These are phyloP conservation scores for Orthosia incerta DNA, from an alignment of 2,888 invertebrate genomes.

Conservation along the genomic window DNA sequence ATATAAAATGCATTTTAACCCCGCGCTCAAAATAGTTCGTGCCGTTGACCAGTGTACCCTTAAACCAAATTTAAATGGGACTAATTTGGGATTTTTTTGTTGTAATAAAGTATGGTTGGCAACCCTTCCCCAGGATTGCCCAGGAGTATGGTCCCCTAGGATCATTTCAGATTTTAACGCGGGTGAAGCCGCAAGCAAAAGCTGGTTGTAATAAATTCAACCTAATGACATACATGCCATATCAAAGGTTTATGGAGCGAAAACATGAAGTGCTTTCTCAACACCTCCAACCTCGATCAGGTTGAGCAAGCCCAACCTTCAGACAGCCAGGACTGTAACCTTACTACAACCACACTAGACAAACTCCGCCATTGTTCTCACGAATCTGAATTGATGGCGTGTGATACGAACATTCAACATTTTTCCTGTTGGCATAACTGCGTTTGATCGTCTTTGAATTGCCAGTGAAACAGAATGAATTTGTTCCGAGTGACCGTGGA, in stretches of 20 bases:
- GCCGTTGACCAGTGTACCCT: too few species aligned
- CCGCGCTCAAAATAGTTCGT: too few species aligned
- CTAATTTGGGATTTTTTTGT: too few species aligned
- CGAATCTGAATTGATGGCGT: constrained; percentile 27
- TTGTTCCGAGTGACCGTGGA: too few species aligned
- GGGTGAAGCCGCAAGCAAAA: too few species aligned
- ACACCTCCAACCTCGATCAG: constrained; percentile 22
- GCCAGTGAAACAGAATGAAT: too few species aligned
- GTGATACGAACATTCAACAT: constrained; percentile 13
- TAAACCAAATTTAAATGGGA: too few species aligned
- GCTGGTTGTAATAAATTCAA: background rate
- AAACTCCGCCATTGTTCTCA: constrained; percentile 43
- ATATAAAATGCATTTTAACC: too few species aligned
- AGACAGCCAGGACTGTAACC: constrained; percentile 27
- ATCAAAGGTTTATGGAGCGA: constrained; percentile 8
- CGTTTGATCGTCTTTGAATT: constrained; percentile 1
- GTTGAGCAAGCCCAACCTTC: constrained; percentile 52
- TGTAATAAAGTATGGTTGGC: too few species aligned
- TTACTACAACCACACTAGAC: constrained; percentile 18
- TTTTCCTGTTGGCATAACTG: constrained; percentile 46
- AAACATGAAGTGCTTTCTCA: constrained; percentile 27
- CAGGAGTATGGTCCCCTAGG: too few species aligned
- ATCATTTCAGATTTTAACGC: too few species aligned
- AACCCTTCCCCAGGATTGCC: too few species aligned
- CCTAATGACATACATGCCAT: background rate